Percentiles rank a stretch among this genome's conserved stretches.
Evolutionary conservation across 2,888 invertebrate genomes (phyloP).

Genomic region (Drosophila macrothrix): DNA sequence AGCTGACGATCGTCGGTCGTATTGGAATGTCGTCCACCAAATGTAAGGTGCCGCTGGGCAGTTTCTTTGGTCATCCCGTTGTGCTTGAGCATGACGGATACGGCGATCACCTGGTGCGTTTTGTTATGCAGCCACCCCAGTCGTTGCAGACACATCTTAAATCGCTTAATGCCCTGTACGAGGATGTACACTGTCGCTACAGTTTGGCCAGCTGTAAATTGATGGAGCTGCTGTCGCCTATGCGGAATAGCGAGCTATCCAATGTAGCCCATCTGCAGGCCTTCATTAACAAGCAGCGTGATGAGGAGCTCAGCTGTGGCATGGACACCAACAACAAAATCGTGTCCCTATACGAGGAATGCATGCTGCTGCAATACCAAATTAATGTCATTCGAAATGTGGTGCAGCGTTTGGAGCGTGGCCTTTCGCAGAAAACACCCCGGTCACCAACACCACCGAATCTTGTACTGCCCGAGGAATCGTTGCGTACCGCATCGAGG

Average conservation of each 20-base stretch:
- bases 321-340: slow-evolving; percentile 86
- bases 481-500: slow-evolving; percentile 89
- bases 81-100: slow-evolving; percentile 89
- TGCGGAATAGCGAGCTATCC: slow-evolving; percentile 91
- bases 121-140: slow-evolving; percentile 76
- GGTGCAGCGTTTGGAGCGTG: slow-evolving; percentile 90
- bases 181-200: slow-evolving; percentile 92
- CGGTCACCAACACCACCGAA: slow-evolving; percentile 69
- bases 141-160: slow-evolving; percentile 87
- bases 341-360: slow-evolving; percentile 86
- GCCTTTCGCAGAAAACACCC: slow-evolving; percentile 84
- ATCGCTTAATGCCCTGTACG: slow-evolving; percentile 89
- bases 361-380: slow-evolving; percentile 93
- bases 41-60: slow-evolving; percentile 96
- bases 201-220: slow-evolving; percentile 94
- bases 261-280: slow-evolving; percentile 94
- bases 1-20: slow-evolving; percentile 96
- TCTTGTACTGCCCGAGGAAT: slow-evolving; percentile 81
- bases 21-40: slow-evolving; percentile 96
- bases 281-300: slow-evolving; percentile 89
- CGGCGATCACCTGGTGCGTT: slow-evolving; percentile 82
- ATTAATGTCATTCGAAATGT: slow-evolving; percentile 93
- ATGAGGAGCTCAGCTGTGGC: slow-evolving; percentile 86
- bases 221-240: slow-evolving; percentile 91
- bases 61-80: slow-evolving; percentile 96